Evolutionary conservation across 2,113 vertebrate species (phyloP), one percentile per base, ranked within the genome.

Genomic region (Cepphus grylle): DNA sequence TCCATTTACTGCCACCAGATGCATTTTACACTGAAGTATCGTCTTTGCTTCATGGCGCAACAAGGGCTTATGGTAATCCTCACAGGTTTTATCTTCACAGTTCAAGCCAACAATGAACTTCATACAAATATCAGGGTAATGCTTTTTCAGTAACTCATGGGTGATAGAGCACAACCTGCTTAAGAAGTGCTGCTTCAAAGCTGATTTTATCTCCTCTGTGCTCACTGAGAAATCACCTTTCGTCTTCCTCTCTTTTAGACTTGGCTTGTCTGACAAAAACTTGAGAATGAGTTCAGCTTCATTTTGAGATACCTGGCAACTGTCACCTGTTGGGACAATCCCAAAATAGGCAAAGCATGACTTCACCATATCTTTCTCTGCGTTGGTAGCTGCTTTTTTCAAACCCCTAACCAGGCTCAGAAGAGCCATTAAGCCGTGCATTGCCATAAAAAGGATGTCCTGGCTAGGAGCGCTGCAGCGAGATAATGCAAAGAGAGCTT

Each of bases 261-360:
- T 90, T 36, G 70, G 15, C 80, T 94, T 94, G 80, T 97, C 92
- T 27, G 94, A 91, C 74, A 97, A 71, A 92, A 98, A 89, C 45
- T 97, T 94, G 43, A 98, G 82, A 93, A 98, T 94, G 36, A 95
- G 98, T 15, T 97, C 97, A 18, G 95, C 98, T 94, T 98, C 97
- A 3, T 96, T 98, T 58, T 98, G 97, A 77, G 98, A 97, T 81
- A 98, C 97, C 65, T 97, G 97, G 59, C 98, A 98, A 63, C 42
- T 83, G 66, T 93, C 94, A 78, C 98, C 98, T 53, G 94, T 93
- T 59, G 96, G 98, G 23, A 95, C 96, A 86, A 98, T 96, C n/a
- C 98, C 98, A 96, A 98, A 98, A 94, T 98, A 98, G 55, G 98
- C 98, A 66, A 98, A 98, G 95, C 98, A 98, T 38, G 97, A 98